A percentile compares a stretch with the other conserved stretches of the same genome.
phyloP scores from a whole-genome alignment of 2,113 vertebrate species.

The Dryoscopus gambensis region DNA sequence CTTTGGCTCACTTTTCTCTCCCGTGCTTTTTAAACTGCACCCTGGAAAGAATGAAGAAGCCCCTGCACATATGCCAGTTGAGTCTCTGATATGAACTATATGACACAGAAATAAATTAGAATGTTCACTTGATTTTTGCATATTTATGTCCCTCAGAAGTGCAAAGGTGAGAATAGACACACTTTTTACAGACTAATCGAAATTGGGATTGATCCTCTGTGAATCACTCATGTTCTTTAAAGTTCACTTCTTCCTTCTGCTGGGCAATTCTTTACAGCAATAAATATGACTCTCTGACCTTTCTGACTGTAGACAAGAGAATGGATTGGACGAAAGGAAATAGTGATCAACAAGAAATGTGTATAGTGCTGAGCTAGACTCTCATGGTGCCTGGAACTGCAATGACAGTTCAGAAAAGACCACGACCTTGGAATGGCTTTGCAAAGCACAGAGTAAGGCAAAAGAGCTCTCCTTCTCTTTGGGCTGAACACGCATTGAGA shows the following conservation, averaged over 20 bases:
- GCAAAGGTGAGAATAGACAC: neutral
- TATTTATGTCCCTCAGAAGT: neutral
- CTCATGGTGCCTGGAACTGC: neutral
- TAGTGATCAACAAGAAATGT: neutral
- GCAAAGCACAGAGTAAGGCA: neutral
- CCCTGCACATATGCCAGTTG: neutral
- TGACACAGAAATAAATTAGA: neutral
- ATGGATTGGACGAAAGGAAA: neutral
- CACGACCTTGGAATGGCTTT: neutral
- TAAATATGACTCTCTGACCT: neutral
- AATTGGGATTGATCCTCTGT: neutral
- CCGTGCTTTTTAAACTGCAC: neutral
- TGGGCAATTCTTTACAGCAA: neutral
- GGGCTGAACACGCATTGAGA: rapidly evolving
- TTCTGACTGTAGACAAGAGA: neutral
- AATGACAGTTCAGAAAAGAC: neutral
- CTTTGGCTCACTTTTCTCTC: neutral
- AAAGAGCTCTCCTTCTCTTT: neutral
- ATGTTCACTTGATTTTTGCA: neutral
- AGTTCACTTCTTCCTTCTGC: neutral
- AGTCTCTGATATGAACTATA: neutral
- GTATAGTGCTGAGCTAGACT: neutral
- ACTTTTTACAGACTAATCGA: neutral
- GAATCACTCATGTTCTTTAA: neutral
- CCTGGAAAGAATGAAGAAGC: neutral